Evolutionary conservation across 2,113 vertebrate species (phyloP), one percentile per base, ranked within the genome.

Genomic region (Ifrita kowaldi): DNA sequence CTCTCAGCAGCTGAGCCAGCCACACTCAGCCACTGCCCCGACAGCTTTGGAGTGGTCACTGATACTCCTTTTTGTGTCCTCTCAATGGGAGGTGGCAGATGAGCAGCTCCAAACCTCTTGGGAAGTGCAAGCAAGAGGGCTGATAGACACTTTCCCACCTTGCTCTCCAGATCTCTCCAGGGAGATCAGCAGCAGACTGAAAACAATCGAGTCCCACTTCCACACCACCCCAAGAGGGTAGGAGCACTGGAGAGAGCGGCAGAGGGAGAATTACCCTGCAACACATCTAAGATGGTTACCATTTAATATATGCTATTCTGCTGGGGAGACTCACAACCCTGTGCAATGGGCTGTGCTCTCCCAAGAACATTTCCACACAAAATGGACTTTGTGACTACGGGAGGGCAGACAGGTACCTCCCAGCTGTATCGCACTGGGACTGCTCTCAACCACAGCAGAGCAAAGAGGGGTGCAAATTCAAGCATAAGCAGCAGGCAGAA

Each of bases 11-110:
- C 57, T 37, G 39, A 75, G 28, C 28, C 68, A 33, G 60, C 15
- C 41, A 10, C 4, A 0, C 28, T 50, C 30, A 30, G 53, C 17
- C 8, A 4, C 27, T 23, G 65, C 35, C 71, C 26, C 0, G 0
- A 9, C 3, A 9, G 63, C 16, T 57, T 41, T 47, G 67, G 17
- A 49, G 7, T 24, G 35, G 9, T 71, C 49, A 32, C 10, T 10
- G 19, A 1, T 23, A 0, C 6, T 32, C 16, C 22, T 49, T 39
- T 14, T 3, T 32, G 19, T 3, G 6, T 11, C 8, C 26, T 50
- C n/a, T 52, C 63, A 13, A 23, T 33, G 10, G 22, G 18, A 83
- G 22, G 26, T 11, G 27, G 42, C 55, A 89, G 42, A 13, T 0
- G 2, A 70, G 70, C 37, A 63, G 35, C 64, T 28, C 68, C 52